A percentile compares a stretch with the other conserved stretches of the same genome.
Conservation (phyloP, 1,140 invertebrate genomes). For the Parapsyche elsis region DNA sequence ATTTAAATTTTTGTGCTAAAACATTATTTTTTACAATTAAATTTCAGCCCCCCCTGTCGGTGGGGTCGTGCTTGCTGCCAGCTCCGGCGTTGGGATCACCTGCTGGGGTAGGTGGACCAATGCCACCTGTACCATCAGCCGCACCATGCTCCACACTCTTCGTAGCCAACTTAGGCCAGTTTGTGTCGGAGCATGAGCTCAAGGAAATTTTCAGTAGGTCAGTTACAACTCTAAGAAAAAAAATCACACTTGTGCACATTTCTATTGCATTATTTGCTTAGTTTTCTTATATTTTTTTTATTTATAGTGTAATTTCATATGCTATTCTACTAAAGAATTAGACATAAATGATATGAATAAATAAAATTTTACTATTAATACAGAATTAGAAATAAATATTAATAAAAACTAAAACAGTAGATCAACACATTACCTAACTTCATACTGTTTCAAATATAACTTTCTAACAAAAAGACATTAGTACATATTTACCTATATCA, state of each 20-base stretch:
- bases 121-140: slow-evolving; percentile 78
- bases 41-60: slow-evolving; percentile 82
- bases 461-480: too few species aligned
- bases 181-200: slow-evolving; percentile 95
- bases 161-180: slow-evolving; percentile 95
- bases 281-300: not conserved
- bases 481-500: too few species aligned
- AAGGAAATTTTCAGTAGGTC: slow-evolving; percentile 98
- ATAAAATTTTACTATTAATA: not conserved
- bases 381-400: not conserved
- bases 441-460: not conserved
- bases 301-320: not conserved
- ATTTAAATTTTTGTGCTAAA: not conserved
- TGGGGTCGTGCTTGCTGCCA: slow-evolving; percentile 82
- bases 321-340: not conserved
- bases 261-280: not conserved
- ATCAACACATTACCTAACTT: too few species aligned
- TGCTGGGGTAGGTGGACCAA: slow-evolving; percentile 83
- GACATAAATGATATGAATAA: not conserved
- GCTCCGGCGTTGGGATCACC: slow-evolving; percentile 85
- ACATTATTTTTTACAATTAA: slow-evolving; percentile 58
- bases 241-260: slow-evolving; percentile 11
- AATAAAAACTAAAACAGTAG: too few species aligned
- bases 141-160: slow-evolving; percentile 97
- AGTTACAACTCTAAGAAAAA: slow-evolving; percentile 45